Base-by-base conservation (phyloP, 1,140 invertebrate genomes). In the Zaprionus africanus region DNA sequence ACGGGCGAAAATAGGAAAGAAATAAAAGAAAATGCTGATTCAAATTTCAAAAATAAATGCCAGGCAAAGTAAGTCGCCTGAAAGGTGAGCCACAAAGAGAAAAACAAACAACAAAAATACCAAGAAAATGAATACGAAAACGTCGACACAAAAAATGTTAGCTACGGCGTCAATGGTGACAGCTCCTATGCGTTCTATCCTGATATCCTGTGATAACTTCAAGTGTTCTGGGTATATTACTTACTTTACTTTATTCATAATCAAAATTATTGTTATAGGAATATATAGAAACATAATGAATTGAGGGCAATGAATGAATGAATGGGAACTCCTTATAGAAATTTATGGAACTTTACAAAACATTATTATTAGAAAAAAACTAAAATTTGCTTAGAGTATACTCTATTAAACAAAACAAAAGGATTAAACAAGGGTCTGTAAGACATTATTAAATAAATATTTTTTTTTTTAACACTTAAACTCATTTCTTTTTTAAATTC, bases 21-120 rank as follows among this genome's bases (percentile, higher is more conserved):
- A 73, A 79, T 28, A 60, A 65, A 72, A 77, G 58, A 69, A 67
- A 76, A 78, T 61, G 66, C 36, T 77, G 83, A 82, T 87, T 87
- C 69, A 78, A 87, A 86, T 86, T 86, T 86, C 83, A 51, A 73
- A 77, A 86, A 86, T 72, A 82, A 54, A 87, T 80, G 41, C 43
- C 38, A 60, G 51, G 41, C n/a, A 66, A 60, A 67, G 65, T 63
- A 57, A 73, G 49, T 36, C 67, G 56, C 70, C 56, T 22, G 53
- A 82, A 78, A 66, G 36, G 49, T 61, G 54, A 75, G 65, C 58
- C 22, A 36, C 24, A 67, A 34, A 70, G 24, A 28, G 41, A 57
- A 41, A 46, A 46, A 46, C 46, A 70, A 62, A 54, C 22, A 43
- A 24, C 67, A 41, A 75, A 60, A 41, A 51, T 38, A 38, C 36